Evolutionary conservation across 2,888 invertebrate genomes (phyloP), one percentile per base, ranked within the genome.

Genomic region (Cosmia trapezina): DNA sequence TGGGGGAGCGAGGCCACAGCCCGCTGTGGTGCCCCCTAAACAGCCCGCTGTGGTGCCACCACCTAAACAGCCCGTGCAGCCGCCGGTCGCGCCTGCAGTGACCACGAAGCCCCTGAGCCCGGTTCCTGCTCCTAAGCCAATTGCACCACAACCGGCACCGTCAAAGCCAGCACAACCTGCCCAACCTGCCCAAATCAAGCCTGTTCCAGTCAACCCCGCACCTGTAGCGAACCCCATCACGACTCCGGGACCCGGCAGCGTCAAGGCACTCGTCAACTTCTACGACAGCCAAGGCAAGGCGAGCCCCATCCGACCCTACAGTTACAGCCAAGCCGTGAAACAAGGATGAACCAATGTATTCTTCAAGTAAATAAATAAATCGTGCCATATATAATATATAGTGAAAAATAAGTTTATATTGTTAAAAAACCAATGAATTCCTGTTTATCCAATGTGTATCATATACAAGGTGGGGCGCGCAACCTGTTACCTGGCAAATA

Each of bases 311-410:
- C 91, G 96, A 19, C 96, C 96, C 0, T 94, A 95, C 86, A 92
- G 91, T 65, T 96, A 96, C 87, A 95, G 95, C 70, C 93, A 94
- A 81, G 95, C 96, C 43, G 96, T 96, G n/a, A 96, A 95, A 84
- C 94, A 96, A 83, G 96, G 95, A 64, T 93, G 87, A 91, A 59
- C n/a, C n/a, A 19, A 45, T 82, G 22, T 63, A 68, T 49, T 51
- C 0, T 22, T 17, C 8, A 57, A 49, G 2, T 33, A 37, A 45
- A 41, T 37, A 4, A 53, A 78, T 73, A 70, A 33, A 70, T 70
- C n/a, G 69, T 81, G 69, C 63, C 69, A 64, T n/a, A n/a, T n/a
- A n/a, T 70, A 53, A 33, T 12, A 22, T 17, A 45, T 28, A 28
- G 0, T 51, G 17, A 33, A 56, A 64, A 53, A 63, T 69, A 6